A percentile compares a stretch with the other conserved stretches of the same genome.
Evolutionary conservation across 2,113 vertebrate species (phyloP).

Genomic region (Calyptommatus sinebrachiatus): DNA sequence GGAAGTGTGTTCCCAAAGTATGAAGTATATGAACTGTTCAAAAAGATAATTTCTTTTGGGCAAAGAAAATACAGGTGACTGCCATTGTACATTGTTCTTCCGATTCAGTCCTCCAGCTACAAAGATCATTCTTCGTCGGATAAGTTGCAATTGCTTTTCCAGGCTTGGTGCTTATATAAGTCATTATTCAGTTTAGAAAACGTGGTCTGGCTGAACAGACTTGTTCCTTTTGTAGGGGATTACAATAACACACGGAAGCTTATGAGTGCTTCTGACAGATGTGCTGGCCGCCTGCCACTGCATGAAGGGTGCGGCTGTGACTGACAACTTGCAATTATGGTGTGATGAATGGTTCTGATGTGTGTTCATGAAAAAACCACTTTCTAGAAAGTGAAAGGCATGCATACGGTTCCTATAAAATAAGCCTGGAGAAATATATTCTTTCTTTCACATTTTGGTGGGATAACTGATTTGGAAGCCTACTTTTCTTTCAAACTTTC

Average conservation of each 20-base stretch:
- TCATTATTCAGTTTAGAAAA: conserved; percentile 74
- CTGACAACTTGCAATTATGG: conserved; percentile 79
- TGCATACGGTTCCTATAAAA: conserved; percentile 77
- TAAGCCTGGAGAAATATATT: conserved; percentile 66
- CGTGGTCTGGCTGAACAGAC: conserved; percentile 74
- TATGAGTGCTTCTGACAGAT: conserved; percentile 83
- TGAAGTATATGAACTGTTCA: neutral
- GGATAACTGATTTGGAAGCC: conserved; percentile 61
- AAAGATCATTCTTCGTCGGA: conserved; percentile 49
- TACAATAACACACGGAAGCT: conserved; percentile 84
- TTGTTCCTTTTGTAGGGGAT: conserved; percentile 80
- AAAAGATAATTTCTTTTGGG: conserved; percentile 15
- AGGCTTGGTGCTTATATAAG: conserved; percentile 66
- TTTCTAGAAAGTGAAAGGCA: conserved; percentile 81
- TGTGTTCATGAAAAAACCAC: conserved; percentile 81
- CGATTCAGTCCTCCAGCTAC: conserved; percentile 49
- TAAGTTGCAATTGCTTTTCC: conserved; percentile 63
- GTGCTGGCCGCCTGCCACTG: conserved; percentile 81
- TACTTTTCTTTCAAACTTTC: conserved; percentile 58
- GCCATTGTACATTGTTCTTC: conserved; percentile 27
- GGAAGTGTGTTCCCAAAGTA: neutral
- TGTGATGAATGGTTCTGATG: conserved; percentile 81
- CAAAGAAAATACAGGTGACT: neutral
- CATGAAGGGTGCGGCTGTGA: conserved; percentile 78
- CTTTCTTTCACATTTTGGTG: conserved; percentile 64